Evolutionary conservation across 2,797 vertebrate species (phyloP).

Genomic region (Craterocephalus amniculus): DNA sequence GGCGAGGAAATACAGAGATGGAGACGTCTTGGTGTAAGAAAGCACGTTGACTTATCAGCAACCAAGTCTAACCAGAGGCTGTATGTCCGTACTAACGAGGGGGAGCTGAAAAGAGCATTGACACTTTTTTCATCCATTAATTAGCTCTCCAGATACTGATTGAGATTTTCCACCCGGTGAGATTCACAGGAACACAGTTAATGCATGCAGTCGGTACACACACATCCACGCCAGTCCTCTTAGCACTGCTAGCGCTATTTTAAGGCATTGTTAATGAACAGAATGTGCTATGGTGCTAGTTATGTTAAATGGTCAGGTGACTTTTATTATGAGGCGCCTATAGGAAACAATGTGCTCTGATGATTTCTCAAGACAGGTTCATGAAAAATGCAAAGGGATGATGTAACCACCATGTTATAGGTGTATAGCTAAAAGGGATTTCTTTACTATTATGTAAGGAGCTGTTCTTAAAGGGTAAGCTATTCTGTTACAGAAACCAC

Average conservation of each 20-base stretch:
- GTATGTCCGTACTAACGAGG: background rate
- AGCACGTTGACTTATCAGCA: background rate
- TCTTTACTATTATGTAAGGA: background rate
- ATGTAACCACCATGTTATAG: background rate
- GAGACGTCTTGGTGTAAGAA: background rate
- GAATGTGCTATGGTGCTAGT: background rate
- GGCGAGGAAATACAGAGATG: conserved; percentile 15
- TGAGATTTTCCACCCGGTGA: background rate
- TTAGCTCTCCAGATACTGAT: background rate
- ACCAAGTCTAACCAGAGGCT: background rate
- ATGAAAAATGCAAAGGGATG: background rate
- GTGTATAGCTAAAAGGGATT: background rate
- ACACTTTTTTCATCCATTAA: background rate
- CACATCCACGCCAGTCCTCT: conserved; percentile 2
- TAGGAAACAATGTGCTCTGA: conserved; percentile 2
- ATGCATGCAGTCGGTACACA: conserved; percentile 3
- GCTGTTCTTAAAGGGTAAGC: background rate
- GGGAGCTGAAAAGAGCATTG: background rate
- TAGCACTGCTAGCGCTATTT: conserved; percentile 1
- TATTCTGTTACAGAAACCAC: background rate
- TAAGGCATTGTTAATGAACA: conserved; percentile 13
- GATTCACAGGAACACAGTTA: conserved; percentile 4
- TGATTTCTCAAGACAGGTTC: conserved; percentile 1
- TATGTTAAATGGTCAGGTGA: background rate
- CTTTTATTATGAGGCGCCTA: conserved; percentile 11